Conservation (phyloP, 2,797 vertebrate species). For the Enteromius treurensis region DNA sequence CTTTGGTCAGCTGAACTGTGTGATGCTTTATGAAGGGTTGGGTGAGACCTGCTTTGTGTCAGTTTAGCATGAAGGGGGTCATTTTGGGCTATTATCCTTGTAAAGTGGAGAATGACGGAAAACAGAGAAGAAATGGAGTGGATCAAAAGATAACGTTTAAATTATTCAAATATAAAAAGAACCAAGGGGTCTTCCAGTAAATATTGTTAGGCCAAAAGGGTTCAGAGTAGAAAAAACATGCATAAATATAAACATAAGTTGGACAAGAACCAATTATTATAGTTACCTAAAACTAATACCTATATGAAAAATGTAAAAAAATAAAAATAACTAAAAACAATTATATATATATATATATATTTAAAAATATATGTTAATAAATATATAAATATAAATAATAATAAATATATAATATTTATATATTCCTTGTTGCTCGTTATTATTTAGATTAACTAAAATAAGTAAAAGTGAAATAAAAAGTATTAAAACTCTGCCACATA, state of each 20-base stretch:
- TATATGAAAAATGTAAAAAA: background rate
- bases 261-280: background rate
- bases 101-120: background rate
- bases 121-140: background rate
- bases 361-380: no score
- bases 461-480: background rate
- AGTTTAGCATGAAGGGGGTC: background rate
- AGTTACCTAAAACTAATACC: no score
- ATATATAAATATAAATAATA: background rate
- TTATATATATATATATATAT: no score
- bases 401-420: background rate
- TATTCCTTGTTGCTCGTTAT: background rate
- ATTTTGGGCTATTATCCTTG: background rate
- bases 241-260: background rate
- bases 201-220: background rate
- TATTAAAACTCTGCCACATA: background rate
- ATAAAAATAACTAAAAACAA: background rate
- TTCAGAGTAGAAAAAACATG: no score
- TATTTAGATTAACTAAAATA: background rate
- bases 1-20: background rate
- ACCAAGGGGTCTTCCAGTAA: background rate
- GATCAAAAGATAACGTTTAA: background rate
- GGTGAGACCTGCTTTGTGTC: background rate
- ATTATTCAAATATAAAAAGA: background rate
- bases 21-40: background rate